Conservation (phyloP, 2,888 invertebrate species). For the Amiota mariae region DNA sequence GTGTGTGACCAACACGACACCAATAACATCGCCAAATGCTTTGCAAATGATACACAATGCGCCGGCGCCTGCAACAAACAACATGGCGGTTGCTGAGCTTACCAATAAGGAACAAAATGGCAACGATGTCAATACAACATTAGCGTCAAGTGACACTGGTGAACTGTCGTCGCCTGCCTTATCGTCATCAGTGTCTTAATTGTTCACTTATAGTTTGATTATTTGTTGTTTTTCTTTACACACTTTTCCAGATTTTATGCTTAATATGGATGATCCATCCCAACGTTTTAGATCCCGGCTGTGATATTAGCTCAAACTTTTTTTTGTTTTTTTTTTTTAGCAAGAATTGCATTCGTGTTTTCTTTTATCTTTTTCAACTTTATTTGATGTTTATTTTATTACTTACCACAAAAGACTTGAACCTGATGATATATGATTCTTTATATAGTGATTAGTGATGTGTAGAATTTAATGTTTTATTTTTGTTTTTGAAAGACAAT, state of each 20-base stretch:
- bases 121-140: conserved; percentile 1
- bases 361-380: conserved; percentile 29
- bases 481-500: no score
- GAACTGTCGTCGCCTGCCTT: background rate
- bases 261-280: conserved; percentile 46
- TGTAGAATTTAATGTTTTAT: no score
- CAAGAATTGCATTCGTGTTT: background rate
- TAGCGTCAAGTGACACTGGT: background rate
- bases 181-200: background rate
- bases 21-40: conserved; percentile 35
- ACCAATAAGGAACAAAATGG: conserved; percentile 19
- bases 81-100: background rate
- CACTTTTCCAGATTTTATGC: conserved; percentile 27
- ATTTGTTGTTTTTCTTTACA: conserved; percentile 31
- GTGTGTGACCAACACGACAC: conserved; percentile 37
- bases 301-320: conserved; percentile 71
- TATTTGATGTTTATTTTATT: conserved; percentile 37
- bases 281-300: conserved; percentile 73
- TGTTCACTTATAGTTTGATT: background rate
- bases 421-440: no score
- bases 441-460: no score
- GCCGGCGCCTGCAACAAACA: conserved; percentile 19
- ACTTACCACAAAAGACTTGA: conserved; percentile 4
- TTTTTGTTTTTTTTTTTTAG: background rate
- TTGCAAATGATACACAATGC: conserved; percentile 52